Evolutionary conservation across 2,113 vertebrate species (phyloP), one percentile per base, ranked within the genome.

Genomic region (Tonatia bakeri): DNA sequence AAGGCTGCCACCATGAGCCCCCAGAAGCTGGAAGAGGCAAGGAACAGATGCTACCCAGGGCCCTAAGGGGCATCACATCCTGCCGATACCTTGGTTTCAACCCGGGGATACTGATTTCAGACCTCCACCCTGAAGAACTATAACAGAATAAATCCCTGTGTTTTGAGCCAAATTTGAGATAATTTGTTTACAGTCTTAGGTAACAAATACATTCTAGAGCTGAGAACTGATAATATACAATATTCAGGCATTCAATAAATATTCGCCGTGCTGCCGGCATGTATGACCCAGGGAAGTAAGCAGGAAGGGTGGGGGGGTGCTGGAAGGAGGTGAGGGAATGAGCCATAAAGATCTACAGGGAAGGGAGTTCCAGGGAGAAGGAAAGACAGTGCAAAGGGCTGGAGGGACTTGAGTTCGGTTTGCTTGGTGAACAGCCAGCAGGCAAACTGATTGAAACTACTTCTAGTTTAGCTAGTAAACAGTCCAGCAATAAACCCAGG

Each of bases 111-210:
- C 36, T 72, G 40, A 19, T 61, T 95, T 61, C 20, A 26, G 54
- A 72, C 17, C 52, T 76, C 56, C 26, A 50, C 36, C 64, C 16
- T 72, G 4, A 33, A 75, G 79, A 86, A 72, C 0, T 70, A 13
- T 86, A 36, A 87, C 81, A 75, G 75, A 75, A 94, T 38, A 69
- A 8, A 83, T 76, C 38, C 92, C 75, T 80, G 14, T 47, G 38
- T 87, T 87, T 84, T 26, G 79, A 95, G 50, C 45, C n/a, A 80
- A 40, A 75, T 33, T 14, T 70, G 38, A 76, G 36, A 19, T 24
- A 20, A 45, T 80, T 87, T 92, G 43, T 87, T 79, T 79, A n/a
- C 16, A 87, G 69, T 56, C 40, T 89, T 83, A 69, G 73, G 77
- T 82, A 94, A 79, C 0, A 0, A 87, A 72, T 65, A 16, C 28